These are phyloP conservation scores for Paraescarpia echinospica DNA, from an alignment of 1,140 invertebrate species.

Conservation along the genomic window DNA sequence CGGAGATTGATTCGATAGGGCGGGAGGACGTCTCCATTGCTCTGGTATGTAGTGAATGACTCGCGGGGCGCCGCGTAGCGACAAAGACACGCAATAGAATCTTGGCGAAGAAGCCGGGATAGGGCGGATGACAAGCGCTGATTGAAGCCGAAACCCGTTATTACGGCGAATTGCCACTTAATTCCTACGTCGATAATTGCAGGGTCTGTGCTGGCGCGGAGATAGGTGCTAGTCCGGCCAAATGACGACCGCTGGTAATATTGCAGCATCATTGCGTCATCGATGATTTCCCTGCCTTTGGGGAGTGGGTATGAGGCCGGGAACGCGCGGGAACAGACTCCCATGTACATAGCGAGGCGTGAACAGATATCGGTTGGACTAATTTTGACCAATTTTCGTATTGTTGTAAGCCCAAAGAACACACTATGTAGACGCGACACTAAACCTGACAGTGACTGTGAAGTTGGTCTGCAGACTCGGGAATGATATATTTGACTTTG, in stretches of 20 bases:
- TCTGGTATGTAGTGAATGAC: not conserved
- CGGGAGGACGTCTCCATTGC: not conserved
- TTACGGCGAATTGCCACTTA: not conserved
- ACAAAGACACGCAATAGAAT: not conserved
- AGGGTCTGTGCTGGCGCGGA: not conserved
- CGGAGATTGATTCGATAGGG: not conserved
- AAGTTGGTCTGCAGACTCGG: not conserved
- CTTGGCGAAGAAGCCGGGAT: not conserved
- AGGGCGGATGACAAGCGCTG: not conserved
- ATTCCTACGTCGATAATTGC: not conserved
- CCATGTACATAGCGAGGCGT: not conserved
- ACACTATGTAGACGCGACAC: not conserved
- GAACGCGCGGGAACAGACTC: not conserved
- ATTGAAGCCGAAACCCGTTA: conserved; percentile 4
- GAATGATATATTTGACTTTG: not conserved
- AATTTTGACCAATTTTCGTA: not conserved
- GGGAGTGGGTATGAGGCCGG: not conserved
- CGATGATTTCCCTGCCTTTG: not conserved
- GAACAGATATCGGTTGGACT: not conserved
- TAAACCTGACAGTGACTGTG: too few species aligned
- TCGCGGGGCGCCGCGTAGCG: not conserved
- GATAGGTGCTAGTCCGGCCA: not conserved
- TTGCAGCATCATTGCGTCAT: not conserved
- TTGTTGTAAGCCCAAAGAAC: not conserved
- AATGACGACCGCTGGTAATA: not conserved